phyloP scores from a whole-genome alignment of 37 sponge, comb jelly and placozoan species.

The Crambe crambe region DNA sequence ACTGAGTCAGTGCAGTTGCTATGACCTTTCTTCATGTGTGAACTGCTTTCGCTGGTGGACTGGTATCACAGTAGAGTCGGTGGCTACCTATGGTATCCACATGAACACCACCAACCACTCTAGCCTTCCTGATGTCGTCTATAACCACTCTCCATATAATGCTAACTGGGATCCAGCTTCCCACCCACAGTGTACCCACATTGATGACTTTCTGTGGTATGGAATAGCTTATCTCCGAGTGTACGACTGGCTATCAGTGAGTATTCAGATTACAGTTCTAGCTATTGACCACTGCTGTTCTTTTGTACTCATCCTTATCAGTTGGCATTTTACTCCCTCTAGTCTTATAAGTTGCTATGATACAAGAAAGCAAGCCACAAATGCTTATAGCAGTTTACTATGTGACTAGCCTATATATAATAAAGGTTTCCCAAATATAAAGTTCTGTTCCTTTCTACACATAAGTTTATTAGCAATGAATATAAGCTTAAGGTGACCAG shows the following conservation, averaged over 20 bases:
- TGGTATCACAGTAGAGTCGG: slow-evolving; percentile 29
- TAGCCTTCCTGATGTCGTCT: slow-evolving; percentile 7
- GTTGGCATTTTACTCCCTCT: too few relatives aligned
- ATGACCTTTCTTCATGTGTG: not conserved
- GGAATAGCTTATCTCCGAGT: slow-evolving; percentile 46
- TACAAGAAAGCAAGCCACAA: not conserved
- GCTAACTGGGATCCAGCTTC: slow-evolving; percentile 23
- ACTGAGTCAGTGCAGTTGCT: slow-evolving; percentile 10
- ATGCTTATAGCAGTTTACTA: not conserved
- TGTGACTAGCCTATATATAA: not conserved
- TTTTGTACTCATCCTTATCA: too few relatives aligned
- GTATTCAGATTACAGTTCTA: not conserved
- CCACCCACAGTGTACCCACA: not conserved
- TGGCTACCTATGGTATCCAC: slow-evolving; percentile 41
- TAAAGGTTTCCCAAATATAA: too few relatives aligned
- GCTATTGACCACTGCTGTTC: too few relatives aligned
- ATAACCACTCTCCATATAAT: slow-evolving; percentile 49
- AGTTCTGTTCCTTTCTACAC: not conserved
- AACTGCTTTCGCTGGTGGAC: slow-evolving; percentile 58
- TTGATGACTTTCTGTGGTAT: slow-evolving; percentile 61
- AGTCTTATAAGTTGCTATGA: too few relatives aligned
- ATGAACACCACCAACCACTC: slow-evolving; percentile 11
- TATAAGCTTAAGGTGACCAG: not conserved
- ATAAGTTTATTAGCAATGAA: too few relatives aligned
- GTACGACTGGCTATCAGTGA: slow-evolving; percentile 43